A percentile compares a stretch with the other conserved stretches of the same genome.
Evolutionary conservation across 2,888 invertebrate species (phyloP).

Genomic region (Cataglyphis cursor): DNA sequence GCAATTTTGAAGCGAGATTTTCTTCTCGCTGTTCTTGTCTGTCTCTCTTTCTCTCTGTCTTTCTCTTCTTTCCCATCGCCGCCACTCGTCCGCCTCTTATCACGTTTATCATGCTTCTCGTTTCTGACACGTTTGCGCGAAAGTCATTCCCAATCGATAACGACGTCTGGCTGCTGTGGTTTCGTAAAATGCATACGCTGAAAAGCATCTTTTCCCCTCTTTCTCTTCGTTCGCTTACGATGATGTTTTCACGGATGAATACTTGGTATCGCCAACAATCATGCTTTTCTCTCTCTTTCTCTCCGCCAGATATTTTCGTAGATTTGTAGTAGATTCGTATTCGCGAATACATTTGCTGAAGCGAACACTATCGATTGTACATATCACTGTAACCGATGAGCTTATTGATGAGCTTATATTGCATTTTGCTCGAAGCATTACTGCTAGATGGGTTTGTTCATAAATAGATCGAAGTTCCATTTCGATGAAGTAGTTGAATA

Average conservation of each 20-base stretch:
- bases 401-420: conserved; percentile 37
- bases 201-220: conserved; percentile 36
- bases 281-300: neutral
- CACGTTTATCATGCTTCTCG: conserved; percentile 73
- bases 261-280: conserved; percentile 29
- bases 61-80: conserved; percentile 35
- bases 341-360: neutral
- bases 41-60: conserved; percentile 58
- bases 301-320: conserved; percentile 10
- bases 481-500: neutral
- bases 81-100: conserved; percentile 64
- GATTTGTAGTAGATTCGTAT: conserved; percentile 23
- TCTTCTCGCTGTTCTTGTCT: conserved; percentile 71
- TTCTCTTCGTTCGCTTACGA: conserved; percentile 37
- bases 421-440: neutral
- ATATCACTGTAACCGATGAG: conserved; percentile 31
- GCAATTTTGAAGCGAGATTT: conserved; percentile 82
- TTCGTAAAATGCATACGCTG: conserved; percentile 59
- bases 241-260: conserved; percentile 31
- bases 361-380: conserved; percentile 5
- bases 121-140: conserved; percentile 74
- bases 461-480: neutral
- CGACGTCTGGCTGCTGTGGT: conserved; percentile 66
- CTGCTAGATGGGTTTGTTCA: neutral
- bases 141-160: conserved; percentile 76